A percentile compares a stretch with the other conserved stretches of the same genome.
These are phyloP conservation scores for Aphelocoma californica DNA, from an alignment of 2,797 vertebrate genomes.

Conservation along the genomic window DNA sequence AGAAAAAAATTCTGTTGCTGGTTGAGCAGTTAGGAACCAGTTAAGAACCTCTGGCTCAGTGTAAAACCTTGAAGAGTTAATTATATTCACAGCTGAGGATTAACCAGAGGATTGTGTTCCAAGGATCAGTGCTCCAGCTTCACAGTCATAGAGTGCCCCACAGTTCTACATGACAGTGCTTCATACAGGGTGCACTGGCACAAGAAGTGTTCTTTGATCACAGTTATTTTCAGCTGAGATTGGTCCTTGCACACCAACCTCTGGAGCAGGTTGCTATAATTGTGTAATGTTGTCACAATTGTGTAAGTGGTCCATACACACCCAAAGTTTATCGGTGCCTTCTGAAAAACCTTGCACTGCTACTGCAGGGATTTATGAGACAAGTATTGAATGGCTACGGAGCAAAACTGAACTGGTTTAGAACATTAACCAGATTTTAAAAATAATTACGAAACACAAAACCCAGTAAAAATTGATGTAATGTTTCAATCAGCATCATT, in stretches of 20 bases:
- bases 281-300: background rate
- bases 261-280: background rate
- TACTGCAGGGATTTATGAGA: background rate
- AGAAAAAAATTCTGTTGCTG: background rate
- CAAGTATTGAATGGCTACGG: background rate
- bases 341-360: background rate
- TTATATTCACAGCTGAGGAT: background rate
- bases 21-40: background rate
- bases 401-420: background rate
- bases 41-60: background rate
- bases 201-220: background rate
- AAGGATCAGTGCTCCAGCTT: background rate
- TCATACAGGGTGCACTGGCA: background rate
- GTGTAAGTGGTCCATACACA: background rate
- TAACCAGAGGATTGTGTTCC: background rate
- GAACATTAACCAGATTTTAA: background rate
- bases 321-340: background rate
- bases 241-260: background rate
- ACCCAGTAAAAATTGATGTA: background rate
- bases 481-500: background rate
- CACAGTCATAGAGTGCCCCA: fast-evolving
- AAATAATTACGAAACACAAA: background rate
- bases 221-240: background rate
- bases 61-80: background rate
- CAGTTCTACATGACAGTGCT: background rate